Evolutionary conservation across 2,888 invertebrate genomes (phyloP), one percentile per base, ranked within the genome.

Genomic region (Dolichopus griseipennis): DNA sequence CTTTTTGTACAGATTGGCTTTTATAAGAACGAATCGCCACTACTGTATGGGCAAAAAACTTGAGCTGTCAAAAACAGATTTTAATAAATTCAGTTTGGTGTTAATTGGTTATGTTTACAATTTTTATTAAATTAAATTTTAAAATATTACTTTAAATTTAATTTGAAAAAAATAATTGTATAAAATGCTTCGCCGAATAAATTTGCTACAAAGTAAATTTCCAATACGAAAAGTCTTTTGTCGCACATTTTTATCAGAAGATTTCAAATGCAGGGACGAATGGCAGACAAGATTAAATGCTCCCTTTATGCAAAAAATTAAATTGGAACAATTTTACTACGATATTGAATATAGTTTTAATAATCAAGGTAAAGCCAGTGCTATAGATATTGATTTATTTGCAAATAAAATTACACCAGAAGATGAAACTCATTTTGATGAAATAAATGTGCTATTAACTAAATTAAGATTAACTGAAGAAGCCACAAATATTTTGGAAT

Each of bases 381-480:
- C 91, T 4, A 85, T 94, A 34, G 95, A 95, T 79, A 85, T 95
- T 10, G 94, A 95, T 77, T 84, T 95, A 73, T 92, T 91, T 79
- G 88, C 88, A 0, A 92, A 93, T 81, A 85, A 85, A 27, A 84
- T 86, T 67, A 64, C 65, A 3, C 69, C 67, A 41, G 70, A 69
- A 68, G 84, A 86, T 68, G 78, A 83, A 1, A 85, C 89, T 74
- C 85, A 89, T 74, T 76, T 87, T 0, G 89, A 91, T 61, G 92
- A 93, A 79, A 78, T 93, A 10, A 85, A 89, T 71, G 90, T 91
- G 77, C 78, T 93, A 20, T 77, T 90, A 41, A 84, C 89, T 77
- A 89, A 87, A 76, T 83, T 95, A 68, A 83, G 95, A 69, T 81
- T 88, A 71, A 89, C 90, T 20, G 85, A 88, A 7, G 88, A 90